Evolutionary conservation across 2,888 invertebrate species (phyloP).

Genomic region (Xestia sexstrigata): DNA sequence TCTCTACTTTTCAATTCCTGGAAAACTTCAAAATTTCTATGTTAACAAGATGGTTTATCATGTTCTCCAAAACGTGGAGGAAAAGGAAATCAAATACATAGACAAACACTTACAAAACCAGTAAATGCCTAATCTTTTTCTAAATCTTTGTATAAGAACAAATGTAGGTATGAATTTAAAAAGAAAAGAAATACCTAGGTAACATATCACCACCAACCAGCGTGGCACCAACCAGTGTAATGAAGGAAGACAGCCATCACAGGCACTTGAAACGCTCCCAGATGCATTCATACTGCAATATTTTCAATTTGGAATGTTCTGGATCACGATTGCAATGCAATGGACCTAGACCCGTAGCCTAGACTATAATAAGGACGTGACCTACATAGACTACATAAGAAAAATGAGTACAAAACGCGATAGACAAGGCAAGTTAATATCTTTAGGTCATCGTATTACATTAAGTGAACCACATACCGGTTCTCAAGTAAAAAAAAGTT

Average conservation of each 20-base stretch:
- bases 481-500: constrained; percentile 2
- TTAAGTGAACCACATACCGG: not conserved
- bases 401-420: constrained; percentile 9
- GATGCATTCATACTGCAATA: not conserved
- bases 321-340: constrained; percentile 8
- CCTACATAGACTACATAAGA: constrained; percentile 36
- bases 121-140: not conserved
- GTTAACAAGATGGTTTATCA: not conserved
- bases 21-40: not conserved
- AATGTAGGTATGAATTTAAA: not conserved
- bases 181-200: not conserved
- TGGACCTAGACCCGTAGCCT: constrained; percentile 29
- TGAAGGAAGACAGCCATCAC: not conserved
- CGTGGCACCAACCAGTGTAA: not conserved
- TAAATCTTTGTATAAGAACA: not conserved
- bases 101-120: not conserved
- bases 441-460: not conserved
- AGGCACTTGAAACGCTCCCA: not conserved
- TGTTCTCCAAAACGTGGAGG: not conserved
- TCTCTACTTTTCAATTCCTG: not conserved
- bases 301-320: constrained; percentile 32
- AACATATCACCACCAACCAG: not conserved
- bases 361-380: constrained; percentile 47
- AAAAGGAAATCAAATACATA: not conserved
- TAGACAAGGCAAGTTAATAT: constrained; percentile 13